Evolutionary conservation across 2,113 vertebrate genomes (phyloP), one percentile per base, ranked within the genome.

Genomic region (Ibidorhyncha struthersii): DNA sequence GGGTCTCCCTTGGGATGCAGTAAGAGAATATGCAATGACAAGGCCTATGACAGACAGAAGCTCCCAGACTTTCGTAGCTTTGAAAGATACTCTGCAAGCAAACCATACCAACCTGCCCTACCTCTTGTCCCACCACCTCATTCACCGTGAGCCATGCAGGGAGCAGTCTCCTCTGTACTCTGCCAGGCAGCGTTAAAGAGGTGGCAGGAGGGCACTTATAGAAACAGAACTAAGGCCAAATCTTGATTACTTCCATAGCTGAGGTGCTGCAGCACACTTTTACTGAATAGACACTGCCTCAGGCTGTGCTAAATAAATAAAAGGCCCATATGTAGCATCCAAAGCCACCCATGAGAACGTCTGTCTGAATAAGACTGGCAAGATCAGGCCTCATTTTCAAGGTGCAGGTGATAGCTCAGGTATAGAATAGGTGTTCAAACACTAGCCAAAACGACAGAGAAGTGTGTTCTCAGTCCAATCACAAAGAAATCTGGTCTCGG

Each of bases 191-290:
- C 1, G 0, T 55, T 79, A 30, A 66, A 81, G 38, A 73, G 26
- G 9, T 22, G 41, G 23, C 34, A 91, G 34, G 22, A 89, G 23
- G 17, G 23, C 49, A 43, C 38, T 66, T 34, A 77, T 12, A 91
- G 65, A 78, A 74, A 52, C 26, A 95, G 40, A 86, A 78, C 21
- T 56, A 66, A 87, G 47, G 45, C 14, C 36, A 93, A 71, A 82
- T 63, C 69, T 66, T 49, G 5, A 56, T 58, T 78, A 85, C 26
- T 67, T 90, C 47, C 41, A 71, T 2, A 74, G 50, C 14, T n/a
- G 72, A 86, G 76, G 30, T 36, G 67, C 58, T 80, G 8, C 40
- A 93, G 56, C 32, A 78, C n/a, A 52, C 32, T 82, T 50, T 40
- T 61, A 69, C 40, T 32, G 58, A 85, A 65, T 9, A 40, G 70